Percentiles rank a stretch among this genome's conserved stretches.
These are phyloP conservation scores for Kryphioiulus occultus DNA, from an alignment of 2,888 invertebrate genomes.

Conservation along the genomic window DNA sequence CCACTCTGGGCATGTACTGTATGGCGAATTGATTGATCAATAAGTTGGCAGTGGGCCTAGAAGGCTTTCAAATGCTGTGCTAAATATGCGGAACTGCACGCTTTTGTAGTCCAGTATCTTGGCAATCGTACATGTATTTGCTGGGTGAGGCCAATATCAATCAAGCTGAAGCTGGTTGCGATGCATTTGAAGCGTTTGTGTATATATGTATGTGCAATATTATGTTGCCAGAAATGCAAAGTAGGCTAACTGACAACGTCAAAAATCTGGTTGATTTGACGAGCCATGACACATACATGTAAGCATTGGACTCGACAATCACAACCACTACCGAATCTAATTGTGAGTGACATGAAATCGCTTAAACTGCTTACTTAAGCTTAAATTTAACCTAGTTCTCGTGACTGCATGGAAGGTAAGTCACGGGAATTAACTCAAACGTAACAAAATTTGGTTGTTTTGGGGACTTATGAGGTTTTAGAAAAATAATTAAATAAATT, in stretches of 20 bases:
- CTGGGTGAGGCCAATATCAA: not conserved
- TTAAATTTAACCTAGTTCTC: not conserved
- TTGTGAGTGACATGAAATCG: not conserved
- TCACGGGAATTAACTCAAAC: not conserved
- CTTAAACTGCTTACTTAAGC: not conserved
- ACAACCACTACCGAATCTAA: not conserved
- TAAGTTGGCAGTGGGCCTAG: constrained; percentile 2
- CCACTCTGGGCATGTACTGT: not conserved
- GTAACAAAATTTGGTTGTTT: not conserved
- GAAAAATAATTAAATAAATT: too few relatives aligned
- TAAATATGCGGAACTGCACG: not conserved
- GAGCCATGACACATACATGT: not conserved
- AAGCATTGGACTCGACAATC: not conserved
- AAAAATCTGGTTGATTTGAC: not conserved
- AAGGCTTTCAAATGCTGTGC: not conserved
- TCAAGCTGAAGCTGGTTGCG: not conserved
- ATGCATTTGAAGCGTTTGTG: not conserved
- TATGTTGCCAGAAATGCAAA: not conserved
- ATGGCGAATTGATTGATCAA: not conserved
- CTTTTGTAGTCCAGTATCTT: not conserved
- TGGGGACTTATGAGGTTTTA: not conserved
- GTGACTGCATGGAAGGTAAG: not conserved
- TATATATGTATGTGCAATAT: not conserved
- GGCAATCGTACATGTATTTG: not conserved
- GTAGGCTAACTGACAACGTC: not conserved